These are phyloP conservation scores for Reinhardtius hippoglossoides DNA, from an alignment of 2,113 vertebrate species.

Conservation along the genomic window DNA sequence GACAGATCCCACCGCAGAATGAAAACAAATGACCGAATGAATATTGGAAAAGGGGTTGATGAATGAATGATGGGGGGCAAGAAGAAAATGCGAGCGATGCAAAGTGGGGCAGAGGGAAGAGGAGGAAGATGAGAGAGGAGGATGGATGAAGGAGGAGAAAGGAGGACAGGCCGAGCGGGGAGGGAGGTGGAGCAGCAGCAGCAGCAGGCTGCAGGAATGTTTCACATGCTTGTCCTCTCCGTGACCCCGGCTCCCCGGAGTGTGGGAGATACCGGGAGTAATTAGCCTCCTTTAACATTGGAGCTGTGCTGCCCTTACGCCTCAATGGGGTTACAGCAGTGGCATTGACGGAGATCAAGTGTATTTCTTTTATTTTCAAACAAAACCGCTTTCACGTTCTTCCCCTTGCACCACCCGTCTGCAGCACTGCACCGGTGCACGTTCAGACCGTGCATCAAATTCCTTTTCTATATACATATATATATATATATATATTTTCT, in stretches of 20 bases:
- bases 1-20: neutral
- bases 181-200: slow-evolving; percentile 35
- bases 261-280: slow-evolving; percentile 78
- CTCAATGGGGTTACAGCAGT: slow-evolving; percentile 72
- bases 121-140: slow-evolving; percentile 33
- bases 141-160: slow-evolving; percentile 49
- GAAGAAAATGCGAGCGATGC: slow-evolving; percentile 22
- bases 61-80: neutral
- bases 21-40: slow-evolving; percentile 4
- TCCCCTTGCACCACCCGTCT: neutral
- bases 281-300: slow-evolving; percentile 79
- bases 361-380: slow-evolving; percentile 55
- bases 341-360: slow-evolving; percentile 77
- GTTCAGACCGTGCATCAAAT: neutral
- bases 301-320: slow-evolving; percentile 59
- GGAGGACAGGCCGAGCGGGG: slow-evolving; percentile 42
- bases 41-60: neutral
- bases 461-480: neutral
- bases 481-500: neutral
- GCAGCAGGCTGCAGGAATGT: slow-evolving; percentile 76
- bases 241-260: slow-evolving; percentile 76
- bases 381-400: slow-evolving; percentile 16
- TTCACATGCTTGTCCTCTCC: slow-evolving; percentile 79
- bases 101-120: slow-evolving; percentile 31
- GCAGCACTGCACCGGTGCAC: too few species aligned